Percentiles rank a stretch among this genome's conserved stretches.
These are phyloP conservation scores for Spodoptera picta DNA, from an alignment of 2,888 invertebrate genomes.

Conservation along the genomic window DNA sequence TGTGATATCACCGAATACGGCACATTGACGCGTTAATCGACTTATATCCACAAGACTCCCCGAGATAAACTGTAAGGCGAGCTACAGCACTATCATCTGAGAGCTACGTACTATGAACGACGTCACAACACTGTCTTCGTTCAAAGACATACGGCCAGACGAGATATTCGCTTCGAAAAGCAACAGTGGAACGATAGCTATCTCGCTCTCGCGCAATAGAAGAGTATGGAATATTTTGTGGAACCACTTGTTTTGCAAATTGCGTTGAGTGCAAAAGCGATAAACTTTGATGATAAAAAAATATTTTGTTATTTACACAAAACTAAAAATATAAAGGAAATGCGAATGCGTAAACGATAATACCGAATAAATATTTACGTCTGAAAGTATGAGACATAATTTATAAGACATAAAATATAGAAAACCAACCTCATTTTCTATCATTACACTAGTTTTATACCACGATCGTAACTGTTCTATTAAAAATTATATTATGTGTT, in stretches of 20 bases:
- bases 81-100: conserved; percentile 85
- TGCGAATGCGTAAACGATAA: conserved; percentile 27
- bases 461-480: too few relatives aligned
- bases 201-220: conserved; percentile 85
- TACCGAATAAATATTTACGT: conserved; percentile 14
- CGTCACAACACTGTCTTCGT: conserved; percentile 78
- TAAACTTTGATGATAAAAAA: conserved; percentile 65
- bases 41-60: conserved; percentile 81
- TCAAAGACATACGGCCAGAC: conserved; percentile 82
- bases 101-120: conserved; percentile 89
- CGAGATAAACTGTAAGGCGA: conserved; percentile 81
- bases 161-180: conserved; percentile 71
- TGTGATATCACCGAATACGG: conserved; percentile 83
- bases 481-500: too few relatives aligned
- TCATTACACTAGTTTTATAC: background rate
- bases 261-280: conserved; percentile 82
- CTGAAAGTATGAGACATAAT: background rate
- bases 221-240: conserved; percentile 86
- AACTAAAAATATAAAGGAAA: conserved; percentile 42
- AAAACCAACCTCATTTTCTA: too few relatives aligned
- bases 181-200: conserved; percentile 70
- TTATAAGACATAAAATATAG: too few relatives aligned
- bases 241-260: conserved; percentile 86
- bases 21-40: conserved; percentile 79
- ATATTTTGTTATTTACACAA: conserved; percentile 54